These are phyloP conservation scores for Muntiacus muntjak DNA, from an alignment of 2,113 vertebrate species.

Conservation along the genomic window DNA sequence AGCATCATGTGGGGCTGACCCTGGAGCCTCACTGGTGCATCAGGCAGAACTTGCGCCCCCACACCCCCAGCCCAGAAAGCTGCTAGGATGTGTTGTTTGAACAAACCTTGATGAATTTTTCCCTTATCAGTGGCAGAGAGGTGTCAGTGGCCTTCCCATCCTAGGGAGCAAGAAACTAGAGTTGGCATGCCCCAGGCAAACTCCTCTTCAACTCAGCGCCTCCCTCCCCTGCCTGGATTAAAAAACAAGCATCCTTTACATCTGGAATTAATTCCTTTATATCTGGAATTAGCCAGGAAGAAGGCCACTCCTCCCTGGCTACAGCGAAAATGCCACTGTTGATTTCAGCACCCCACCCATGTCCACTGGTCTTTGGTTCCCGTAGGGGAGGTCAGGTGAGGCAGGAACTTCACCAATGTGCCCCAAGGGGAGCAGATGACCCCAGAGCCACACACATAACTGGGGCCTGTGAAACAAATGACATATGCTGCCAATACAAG, in stretches of 20 bases:
- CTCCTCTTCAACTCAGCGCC: background rate
- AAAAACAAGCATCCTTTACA: background rate
- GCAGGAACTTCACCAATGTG: background rate
- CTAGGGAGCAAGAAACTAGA: background rate
- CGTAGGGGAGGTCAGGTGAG: background rate
- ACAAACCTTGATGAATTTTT: background rate
- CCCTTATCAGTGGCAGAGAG: background rate
- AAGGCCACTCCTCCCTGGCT: background rate
- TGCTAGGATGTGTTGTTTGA: background rate
- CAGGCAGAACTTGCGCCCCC: too few relatives aligned
- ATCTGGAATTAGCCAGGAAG: background rate
- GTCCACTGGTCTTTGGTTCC: background rate
- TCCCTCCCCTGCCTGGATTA: background rate
- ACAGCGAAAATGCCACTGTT: background rate
- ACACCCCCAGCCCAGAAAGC: background rate
- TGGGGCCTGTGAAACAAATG: background rate
- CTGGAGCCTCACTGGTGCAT: background rate
- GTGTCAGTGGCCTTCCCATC: background rate
- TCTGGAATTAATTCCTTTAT: background rate
- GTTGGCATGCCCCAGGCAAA: background rate
- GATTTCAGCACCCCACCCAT: background rate
- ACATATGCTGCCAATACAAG: rapidly evolving
- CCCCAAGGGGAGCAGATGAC: background rate
- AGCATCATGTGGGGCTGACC: background rate
- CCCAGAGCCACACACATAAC: background rate